Evolutionary conservation across 1,140 invertebrate genomes (phyloP).

Genomic region (Neoseiulus cucumeris): DNA sequence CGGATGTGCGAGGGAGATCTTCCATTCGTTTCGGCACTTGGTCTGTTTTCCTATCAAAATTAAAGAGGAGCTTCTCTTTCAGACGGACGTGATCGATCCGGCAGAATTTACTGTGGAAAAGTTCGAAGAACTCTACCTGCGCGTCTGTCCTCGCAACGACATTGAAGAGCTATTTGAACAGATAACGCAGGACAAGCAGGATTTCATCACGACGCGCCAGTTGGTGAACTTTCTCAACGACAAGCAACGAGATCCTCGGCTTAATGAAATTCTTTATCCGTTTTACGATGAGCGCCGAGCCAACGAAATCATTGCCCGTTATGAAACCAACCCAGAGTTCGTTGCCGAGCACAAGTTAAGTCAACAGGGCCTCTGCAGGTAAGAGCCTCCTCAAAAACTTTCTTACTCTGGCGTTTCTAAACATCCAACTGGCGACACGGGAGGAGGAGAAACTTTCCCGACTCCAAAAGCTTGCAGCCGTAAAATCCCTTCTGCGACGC

Average conservation of each 20-base stretch:
- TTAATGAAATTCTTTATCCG: slow-evolving; percentile 97
- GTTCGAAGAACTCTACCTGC: slow-evolving; percentile 94
- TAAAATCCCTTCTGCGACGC: too few species aligned
- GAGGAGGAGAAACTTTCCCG: background rate
- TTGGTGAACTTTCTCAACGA: slow-evolving; percentile 92
- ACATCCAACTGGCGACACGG: background rate
- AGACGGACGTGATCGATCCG: slow-evolving; percentile 83
- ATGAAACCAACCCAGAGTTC: slow-evolving; percentile 67
- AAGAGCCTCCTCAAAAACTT: slow-evolving; percentile 1
- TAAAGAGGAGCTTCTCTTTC: slow-evolving; percentile 18
- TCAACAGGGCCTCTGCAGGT: slow-evolving; percentile 12
- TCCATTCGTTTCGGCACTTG: too few species aligned
- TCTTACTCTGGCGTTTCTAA: background rate
- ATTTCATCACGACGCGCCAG: slow-evolving; percentile 62
- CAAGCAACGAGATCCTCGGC: slow-evolving; percentile 87
- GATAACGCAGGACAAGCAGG: slow-evolving; percentile 72
- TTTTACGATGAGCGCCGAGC: slow-evolving; percentile 87
- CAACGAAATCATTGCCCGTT: slow-evolving; percentile 74
- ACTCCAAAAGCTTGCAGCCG: too few species aligned
- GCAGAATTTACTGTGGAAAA: slow-evolving; percentile 94
- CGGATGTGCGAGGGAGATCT: background rate
- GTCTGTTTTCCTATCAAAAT: too few species aligned
- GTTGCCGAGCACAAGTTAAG: slow-evolving; percentile 46
- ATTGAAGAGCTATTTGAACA: slow-evolving; percentile 94
- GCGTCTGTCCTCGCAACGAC: slow-evolving; percentile 95